Base-by-base conservation (phyloP, 2,888 invertebrate species). In the Polylopha cassiicola region DNA sequence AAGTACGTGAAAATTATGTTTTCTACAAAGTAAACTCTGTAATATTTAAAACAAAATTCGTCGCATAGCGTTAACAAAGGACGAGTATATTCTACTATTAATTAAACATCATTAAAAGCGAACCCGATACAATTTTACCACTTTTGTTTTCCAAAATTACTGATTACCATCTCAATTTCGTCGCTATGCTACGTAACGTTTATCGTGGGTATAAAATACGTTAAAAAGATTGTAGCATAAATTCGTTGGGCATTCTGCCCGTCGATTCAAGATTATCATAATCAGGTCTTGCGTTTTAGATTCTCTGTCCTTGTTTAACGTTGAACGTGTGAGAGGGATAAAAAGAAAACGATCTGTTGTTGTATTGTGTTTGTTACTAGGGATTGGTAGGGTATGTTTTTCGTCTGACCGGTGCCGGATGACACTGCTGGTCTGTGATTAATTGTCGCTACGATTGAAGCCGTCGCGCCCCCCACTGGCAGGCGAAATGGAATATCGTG, bases 341-440 rank as follows among this genome's bases (percentile, higher is more conserved):
- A 24, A 13, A 16, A 8, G 11, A 23, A 18, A 14, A 21, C 14
- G 9, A n/a, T n/a, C n/a, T n/a, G 17, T 28, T 26, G 16, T 8
- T 23, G 13, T 10, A 14, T 29, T 30, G 34, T 26, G 10, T 24
- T 30, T 20, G 13, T 34, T 23, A 13, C 30, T 30, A 26, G 13
- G 17, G 17, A 32, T 32, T 27, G 32, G 32, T 39, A 21, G 43
- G 43, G 43, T 47, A 47, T 63, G 69, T 70, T 73, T 69, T 72
- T 63, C 68, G 62, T 57, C 67, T 64, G 70, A 58, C 67, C 71
- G 70, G 53, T 62, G 68, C 70, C 64, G 73, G 78, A 85, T 85
- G 85, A 85, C 85, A 85, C 65, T 73, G 84, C 85, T 74, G 58
- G 76, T 79, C 78, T 73, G 65, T 85, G 85, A 85, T 85, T 84